Conservation (phyloP, 2,113 vertebrate genomes). For the Mystacornis crossleyi region DNA sequence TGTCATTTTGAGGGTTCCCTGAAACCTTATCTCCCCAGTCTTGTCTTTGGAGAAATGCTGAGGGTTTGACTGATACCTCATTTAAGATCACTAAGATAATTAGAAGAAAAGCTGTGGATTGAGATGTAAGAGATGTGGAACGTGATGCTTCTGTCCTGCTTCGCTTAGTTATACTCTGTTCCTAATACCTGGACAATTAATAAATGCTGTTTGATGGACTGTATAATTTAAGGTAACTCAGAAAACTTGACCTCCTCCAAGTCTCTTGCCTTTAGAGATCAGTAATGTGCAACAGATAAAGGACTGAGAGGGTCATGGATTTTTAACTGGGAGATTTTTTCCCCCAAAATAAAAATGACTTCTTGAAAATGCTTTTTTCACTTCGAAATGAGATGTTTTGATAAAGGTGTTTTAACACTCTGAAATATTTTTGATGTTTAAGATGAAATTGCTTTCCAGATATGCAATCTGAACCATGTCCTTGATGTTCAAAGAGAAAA, state of each 20-base stretch:
- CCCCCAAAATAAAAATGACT: fast-evolving
- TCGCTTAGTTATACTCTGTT: background rate
- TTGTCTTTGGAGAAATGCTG: background rate
- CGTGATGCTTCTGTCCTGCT: background rate
- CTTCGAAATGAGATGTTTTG: background rate
- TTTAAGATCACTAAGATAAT: background rate
- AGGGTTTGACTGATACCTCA: background rate
- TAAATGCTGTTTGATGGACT: background rate
- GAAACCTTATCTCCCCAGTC: background rate
- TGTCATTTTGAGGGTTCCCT: background rate
- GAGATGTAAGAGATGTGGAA: background rate
- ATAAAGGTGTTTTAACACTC: background rate
- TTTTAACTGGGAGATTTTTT: background rate
- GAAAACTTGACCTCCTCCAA: background rate
- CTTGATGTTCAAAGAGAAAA: background rate
- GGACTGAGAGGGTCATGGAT: background rate
- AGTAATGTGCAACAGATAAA: background rate
- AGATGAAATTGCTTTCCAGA: background rate
- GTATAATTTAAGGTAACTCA: background rate
- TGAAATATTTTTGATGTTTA: background rate
- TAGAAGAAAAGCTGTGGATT: background rate
- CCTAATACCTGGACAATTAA: background rate
- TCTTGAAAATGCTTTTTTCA: background rate
- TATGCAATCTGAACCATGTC: background rate
- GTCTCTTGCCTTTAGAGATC: background rate